Base-by-base conservation (phyloP, 2,113 vertebrate species). In the Cochlearius cochlearius region DNA sequence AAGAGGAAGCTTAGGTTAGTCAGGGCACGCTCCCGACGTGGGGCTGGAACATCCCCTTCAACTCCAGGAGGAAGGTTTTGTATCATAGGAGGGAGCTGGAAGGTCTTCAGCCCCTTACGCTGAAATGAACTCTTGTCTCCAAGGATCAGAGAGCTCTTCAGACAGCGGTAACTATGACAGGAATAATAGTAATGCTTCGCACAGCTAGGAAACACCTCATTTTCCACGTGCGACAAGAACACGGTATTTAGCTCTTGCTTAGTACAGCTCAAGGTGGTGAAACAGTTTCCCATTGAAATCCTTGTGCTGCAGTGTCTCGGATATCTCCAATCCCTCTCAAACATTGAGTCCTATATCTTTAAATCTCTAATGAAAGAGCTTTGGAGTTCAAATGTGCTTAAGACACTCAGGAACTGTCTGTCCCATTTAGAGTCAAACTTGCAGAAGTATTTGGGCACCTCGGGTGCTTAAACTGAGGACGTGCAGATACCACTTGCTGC, bases 11-110 rank as follows among this genome's bases (percentile, higher is more conserved):
- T 68, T 66, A 32, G n/a, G 45, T 29, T 74, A 6, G 47, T 34
- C 6, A 12, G 34, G 12, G 49, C 22, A 41, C 0, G 1, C 19
- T 78, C 26, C 32, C 62, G 52, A 26, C 2, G 9, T 0, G 17
- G 43, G 55, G 30, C n/a, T 86, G 41, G 62, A 74, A 62, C 19
- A 50, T 34, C 11, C 38, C 52, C 19, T 90, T 80, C 59, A 68
- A 25, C 17, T 56, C 19, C 59, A 80, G 38, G 10, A 90, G 39
- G 29, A 66, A 88, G 56, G 23, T 19, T 63, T 43, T 62, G 49
- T 5, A 30, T 22, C 26, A 23, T 3, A 41, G n/a, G 23, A 80
- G 41, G 53, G 15, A 62, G 47, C 21, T 92, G 79, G 2, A 10
- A 71, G 16, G 36, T 66, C 36, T 62, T 82, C 27, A 69, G 27